Percentiles rank a stretch among this genome's conserved stretches.
Evolutionary conservation across 2,888 invertebrate species (phyloP).

Genomic region (Himalopsyche anomala): DNA sequence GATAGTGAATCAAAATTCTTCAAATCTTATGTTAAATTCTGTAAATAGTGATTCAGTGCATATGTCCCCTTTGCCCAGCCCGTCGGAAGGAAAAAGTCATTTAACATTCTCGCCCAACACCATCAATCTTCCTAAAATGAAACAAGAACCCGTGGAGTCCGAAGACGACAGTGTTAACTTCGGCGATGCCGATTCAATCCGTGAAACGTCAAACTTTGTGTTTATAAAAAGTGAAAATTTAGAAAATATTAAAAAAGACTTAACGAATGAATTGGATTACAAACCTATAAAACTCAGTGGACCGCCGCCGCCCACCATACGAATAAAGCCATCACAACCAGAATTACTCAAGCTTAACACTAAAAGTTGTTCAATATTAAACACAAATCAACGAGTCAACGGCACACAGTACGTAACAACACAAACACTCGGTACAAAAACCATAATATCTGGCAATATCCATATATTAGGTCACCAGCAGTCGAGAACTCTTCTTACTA

Average conservation of each 20-base stretch:
- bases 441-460: constrained; percentile 77
- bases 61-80: constrained; percentile 77
- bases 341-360: constrained; percentile 74
- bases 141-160: constrained; percentile 70
- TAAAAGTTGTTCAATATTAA: constrained; percentile 75
- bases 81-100: constrained; percentile 82
- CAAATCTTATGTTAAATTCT: constrained; percentile 74
- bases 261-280: constrained; percentile 77
- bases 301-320: constrained; percentile 70
- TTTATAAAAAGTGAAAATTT: constrained; percentile 68
- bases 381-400: constrained; percentile 73
- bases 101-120: constrained; percentile 84
- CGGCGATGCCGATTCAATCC: constrained; percentile 73
- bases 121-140: constrained; percentile 80
- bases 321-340: constrained; percentile 72
- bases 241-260: constrained; percentile 81
- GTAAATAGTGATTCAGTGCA: constrained; percentile 69
- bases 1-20: constrained; percentile 74
- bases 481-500: constrained; percentile 76
- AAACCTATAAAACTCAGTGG: constrained; percentile 71
- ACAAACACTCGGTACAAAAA: constrained; percentile 74
- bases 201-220: constrained; percentile 65
- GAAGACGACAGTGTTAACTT: constrained; percentile 63
- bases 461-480: constrained; percentile 76
- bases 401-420: constrained; percentile 61